Evolutionary conservation across 2,113 vertebrate species (phyloP).

Genomic region (Haemorhous mexicanus): DNA sequence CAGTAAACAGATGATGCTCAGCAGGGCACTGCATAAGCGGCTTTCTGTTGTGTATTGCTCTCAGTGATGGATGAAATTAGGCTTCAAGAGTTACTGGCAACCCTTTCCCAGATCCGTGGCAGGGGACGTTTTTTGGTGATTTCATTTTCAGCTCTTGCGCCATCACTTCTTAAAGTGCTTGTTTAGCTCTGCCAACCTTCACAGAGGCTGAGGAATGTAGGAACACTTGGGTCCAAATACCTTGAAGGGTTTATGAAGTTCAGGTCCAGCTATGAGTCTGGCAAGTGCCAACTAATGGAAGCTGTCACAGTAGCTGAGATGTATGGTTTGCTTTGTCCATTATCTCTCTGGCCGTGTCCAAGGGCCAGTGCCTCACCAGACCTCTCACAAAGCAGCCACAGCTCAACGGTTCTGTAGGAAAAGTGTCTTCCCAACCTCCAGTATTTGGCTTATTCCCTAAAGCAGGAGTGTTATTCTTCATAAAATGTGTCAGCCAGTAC

Average conservation of each 20-base stretch:
- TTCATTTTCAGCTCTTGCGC: neutral
- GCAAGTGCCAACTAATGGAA: neutral
- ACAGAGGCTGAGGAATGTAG: neutral
- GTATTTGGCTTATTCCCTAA: conserved; percentile 11
- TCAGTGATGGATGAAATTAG: conserved; percentile 38
- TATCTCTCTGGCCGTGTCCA: neutral
- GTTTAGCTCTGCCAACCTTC: conserved; percentile 5
- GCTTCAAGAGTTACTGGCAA: neutral
- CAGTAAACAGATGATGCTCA: conserved; percentile 64
- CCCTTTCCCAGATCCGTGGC: neutral
- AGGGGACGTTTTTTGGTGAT: neutral
- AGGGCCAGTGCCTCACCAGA: neutral
- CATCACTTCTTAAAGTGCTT: neutral
- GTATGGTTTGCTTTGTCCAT: neutral
- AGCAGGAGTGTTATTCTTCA: neutral
- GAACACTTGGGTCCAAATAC: neutral
- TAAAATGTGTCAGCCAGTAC: conserved; percentile 13
- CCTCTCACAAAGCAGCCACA: neutral
- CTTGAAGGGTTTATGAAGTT: conserved; percentile 18
- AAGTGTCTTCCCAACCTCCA: neutral
- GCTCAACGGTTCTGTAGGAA: neutral
- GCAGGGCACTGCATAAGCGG: conserved; percentile 52
- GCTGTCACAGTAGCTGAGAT: neutral
- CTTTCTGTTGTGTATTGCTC: conserved; percentile 42
- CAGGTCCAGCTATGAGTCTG: neutral